Base-by-base conservation (phyloP, 2,797 vertebrate genomes). In the Melanotaenia parkinsoni region DNA sequence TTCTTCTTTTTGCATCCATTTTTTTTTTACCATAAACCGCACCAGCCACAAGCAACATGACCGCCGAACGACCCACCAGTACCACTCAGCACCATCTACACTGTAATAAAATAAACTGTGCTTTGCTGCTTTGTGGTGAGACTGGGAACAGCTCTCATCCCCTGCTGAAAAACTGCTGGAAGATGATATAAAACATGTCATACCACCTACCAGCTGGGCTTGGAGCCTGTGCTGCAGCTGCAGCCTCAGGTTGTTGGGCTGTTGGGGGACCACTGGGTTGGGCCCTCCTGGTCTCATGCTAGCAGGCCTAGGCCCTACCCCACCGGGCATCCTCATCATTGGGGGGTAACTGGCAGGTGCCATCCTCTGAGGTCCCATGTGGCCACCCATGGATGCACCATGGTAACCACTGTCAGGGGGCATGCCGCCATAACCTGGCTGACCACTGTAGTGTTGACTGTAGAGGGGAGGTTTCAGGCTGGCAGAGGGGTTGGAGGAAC, bases 141-240 rank as follows among this genome's bases (percentile, higher is more conserved):
- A 26, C 22, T 24, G 50, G 50, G 50, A 6, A 50, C 47, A 3
- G n/a, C 47, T 50, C 47, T n/a, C n/a, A 9, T 22, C n/a, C 20
- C 20, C 20, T 4, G 28, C 32, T 6, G 32, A 6, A 30, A 4
- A 16, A 16, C 40, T 43, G n/a, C 37, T 2, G 59, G 11, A 30
- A 18, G 6, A 43, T 10, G 30, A 61, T 32, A 1, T 3, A 5
- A 65, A 22, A 35, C 0, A 2, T 58, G 5, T 35, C 63, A 4
- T 0, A 8, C 24, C 56, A 62, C 85, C 69, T 87, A 98, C 96
- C 96, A 98, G 96, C 92, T 99, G 98, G 3, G 96, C 95, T 93
- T 99, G 98, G 64, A 99, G 96, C 57, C 98, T 86, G 87, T 99
- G 97, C 84, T 99, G 98, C 70, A 99, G 96, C 86, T 99, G 98